These are phyloP conservation scores for Pharmacophagus antenor DNA, from an alignment of 2,888 invertebrate genomes.

Conservation along the genomic window DNA sequence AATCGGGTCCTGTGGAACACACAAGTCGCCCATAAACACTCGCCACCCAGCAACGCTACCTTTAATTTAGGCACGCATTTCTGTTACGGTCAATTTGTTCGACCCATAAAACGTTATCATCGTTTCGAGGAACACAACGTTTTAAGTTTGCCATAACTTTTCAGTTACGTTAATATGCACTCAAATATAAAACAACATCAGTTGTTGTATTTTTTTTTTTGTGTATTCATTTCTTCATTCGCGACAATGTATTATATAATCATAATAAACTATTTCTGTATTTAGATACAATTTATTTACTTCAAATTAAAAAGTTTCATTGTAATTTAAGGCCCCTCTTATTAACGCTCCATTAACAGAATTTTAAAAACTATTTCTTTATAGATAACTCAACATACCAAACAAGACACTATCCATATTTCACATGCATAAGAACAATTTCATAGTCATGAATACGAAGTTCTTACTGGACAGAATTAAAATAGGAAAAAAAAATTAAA, in stretches of 20 bases:
- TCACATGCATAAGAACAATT: neutral
- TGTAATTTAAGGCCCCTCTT: no score
- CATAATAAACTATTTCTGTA: no score
- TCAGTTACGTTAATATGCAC: slow-evolving; percentile 5
- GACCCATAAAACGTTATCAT: slow-evolving; percentile 33
- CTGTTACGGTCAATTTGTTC: slow-evolving; percentile 35
- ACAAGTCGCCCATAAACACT: slow-evolving; percentile 52
- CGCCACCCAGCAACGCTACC: slow-evolving; percentile 51
- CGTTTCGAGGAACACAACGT: slow-evolving; percentile 26
- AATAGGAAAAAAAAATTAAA: slow-evolving; percentile 21
- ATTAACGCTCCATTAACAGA: no score
- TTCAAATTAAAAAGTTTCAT: no score
- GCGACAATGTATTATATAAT: no score
- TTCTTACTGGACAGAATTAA: slow-evolving; percentile 15
- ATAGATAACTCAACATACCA: no score
- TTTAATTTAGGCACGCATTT: slow-evolving; percentile 37
- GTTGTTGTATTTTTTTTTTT: neutral
- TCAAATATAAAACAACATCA: neutral
- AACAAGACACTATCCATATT: no score
- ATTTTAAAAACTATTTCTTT: no score
- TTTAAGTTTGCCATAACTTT: slow-evolving; percentile 16
- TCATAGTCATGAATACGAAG: neutral
- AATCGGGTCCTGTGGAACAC: slow-evolving; percentile 47
- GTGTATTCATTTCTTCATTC: no score
- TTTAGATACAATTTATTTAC: no score